phyloP scores from a whole-genome alignment of 30 jellyfish, hydroid and myxozoan genomes.

The Hydra vulgaris region DNA sequence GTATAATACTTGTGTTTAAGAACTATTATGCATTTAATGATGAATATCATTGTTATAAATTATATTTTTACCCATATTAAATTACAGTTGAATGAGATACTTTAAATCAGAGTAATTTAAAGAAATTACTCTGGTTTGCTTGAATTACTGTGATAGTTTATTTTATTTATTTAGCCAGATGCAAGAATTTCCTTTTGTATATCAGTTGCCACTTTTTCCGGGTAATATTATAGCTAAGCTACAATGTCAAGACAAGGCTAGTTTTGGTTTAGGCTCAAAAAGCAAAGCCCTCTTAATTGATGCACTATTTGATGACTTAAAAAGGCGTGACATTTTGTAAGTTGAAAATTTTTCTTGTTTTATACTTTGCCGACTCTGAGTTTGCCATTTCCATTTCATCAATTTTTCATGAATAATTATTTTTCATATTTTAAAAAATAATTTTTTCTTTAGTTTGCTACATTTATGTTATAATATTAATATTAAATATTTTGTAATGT shows the following conservation, averaged over 20 bases:
- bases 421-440: no score
- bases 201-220: neutral
- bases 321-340: neutral
- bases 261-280: neutral
- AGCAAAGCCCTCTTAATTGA: neutral
- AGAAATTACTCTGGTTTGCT: no score
- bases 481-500: no score
- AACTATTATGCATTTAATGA: no score
- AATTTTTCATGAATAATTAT: neutral
- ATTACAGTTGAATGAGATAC: no score
- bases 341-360: neutral
- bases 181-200: neutral
- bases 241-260: neutral
- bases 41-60: no score
- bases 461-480: neutral
- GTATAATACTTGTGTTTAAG: no score
- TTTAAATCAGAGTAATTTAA: no score
- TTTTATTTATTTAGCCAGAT: neutral
- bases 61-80: no score
- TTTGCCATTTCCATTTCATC: neutral
- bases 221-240: neutral
- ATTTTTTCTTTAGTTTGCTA: neutral
- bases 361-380: neutral
- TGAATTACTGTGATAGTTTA: no score
- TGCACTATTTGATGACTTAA: neutral